Evolutionary conservation across 2,888 invertebrate genomes (phyloP), one percentile per base, ranked within the genome.

Genomic region (Yponomeuta cagnagella): DNA sequence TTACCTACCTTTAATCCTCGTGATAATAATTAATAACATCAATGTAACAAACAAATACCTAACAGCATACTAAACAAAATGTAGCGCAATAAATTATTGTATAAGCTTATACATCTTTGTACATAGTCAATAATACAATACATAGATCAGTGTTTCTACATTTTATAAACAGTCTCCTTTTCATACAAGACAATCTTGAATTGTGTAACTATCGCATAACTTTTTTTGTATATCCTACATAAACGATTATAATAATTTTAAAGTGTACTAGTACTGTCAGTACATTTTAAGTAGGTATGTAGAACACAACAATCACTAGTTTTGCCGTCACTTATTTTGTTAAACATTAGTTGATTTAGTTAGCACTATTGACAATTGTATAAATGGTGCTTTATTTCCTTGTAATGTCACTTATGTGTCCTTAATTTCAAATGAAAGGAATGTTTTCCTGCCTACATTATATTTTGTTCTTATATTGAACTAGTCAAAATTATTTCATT

Each of bases 401-500:
- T 43, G 8, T 43, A 43, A 43, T 8, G 8, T 43, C 8, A 43
- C 43, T 43, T 43, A 8, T 8, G 43, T 33, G 33, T 33, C 5
- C 33, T 43, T 43, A 43, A 37, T 37, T 2, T 37, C 23, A 37
- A 37, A 8, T 58, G 52, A 15, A 58, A 15, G 1, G 52, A 58
- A 58, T 12, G 52, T 15, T 15, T 58, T 12, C 3, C 52, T 58
- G 15, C 52, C 52, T 58, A 58, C 15, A 12, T 58, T 12, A 8
- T 12, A 12, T 52, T 58, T 74, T 74, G 81, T 86, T 85, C 79
- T 79, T 78, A 80, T 80, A 82, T 85, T 80, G 80, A 82, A 85
- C 90, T 90, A 91, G 91, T 91, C 91, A 90, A 91, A 90, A 90
- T 89, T 89, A 77, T 78, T 79, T 79, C 76, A 74, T 78, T 83